These are phyloP conservation scores for Antennarius striatus DNA, from an alignment of 2,113 vertebrate genomes.

Conservation along the genomic window DNA sequence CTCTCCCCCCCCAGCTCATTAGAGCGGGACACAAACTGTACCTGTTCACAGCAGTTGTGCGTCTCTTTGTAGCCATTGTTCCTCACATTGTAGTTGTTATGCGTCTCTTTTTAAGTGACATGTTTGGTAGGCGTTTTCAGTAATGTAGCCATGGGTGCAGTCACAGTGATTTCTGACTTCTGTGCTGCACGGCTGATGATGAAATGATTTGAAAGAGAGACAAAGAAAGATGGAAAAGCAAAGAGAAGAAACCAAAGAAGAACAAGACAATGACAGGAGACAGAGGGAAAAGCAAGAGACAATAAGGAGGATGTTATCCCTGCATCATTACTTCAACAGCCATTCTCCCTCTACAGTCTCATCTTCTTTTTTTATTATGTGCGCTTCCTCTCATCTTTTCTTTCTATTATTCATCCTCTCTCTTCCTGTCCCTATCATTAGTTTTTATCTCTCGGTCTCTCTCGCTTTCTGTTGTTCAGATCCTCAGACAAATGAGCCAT, in stretches of 20 bases:
- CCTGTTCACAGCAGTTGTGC: neutral
- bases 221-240: slow-evolving; percentile 31
- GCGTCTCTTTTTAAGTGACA: neutral
- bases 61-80: neutral
- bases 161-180: slow-evolving; percentile 19
- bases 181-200: slow-evolving; percentile 52
- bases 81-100: neutral
- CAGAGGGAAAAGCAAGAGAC: slow-evolving; percentile 31
- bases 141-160: too few species aligned
- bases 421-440: slow-evolving; percentile 58
- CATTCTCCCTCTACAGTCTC: slow-evolving; percentile 46
- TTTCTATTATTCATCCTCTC: slow-evolving; percentile 66
- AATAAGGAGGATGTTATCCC: slow-evolving; percentile 58
- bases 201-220: slow-evolving; percentile 68
- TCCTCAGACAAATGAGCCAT: slow-evolving; percentile 68
- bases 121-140: too few species aligned
- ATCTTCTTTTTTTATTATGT: slow-evolving; percentile 57
- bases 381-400: slow-evolving; percentile 55
- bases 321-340: slow-evolving; percentile 63
- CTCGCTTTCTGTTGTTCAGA: slow-evolving; percentile 61
- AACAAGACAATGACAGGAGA: slow-evolving; percentile 43
- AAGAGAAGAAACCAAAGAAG: slow-evolving; percentile 24
- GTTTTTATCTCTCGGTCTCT: slow-evolving; percentile 66
- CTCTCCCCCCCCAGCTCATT: too few species aligned
- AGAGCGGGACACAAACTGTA: too few species aligned